phyloP scores from a whole-genome alignment of 1,140 invertebrate genomes.

The Lithobius niger region DNA sequence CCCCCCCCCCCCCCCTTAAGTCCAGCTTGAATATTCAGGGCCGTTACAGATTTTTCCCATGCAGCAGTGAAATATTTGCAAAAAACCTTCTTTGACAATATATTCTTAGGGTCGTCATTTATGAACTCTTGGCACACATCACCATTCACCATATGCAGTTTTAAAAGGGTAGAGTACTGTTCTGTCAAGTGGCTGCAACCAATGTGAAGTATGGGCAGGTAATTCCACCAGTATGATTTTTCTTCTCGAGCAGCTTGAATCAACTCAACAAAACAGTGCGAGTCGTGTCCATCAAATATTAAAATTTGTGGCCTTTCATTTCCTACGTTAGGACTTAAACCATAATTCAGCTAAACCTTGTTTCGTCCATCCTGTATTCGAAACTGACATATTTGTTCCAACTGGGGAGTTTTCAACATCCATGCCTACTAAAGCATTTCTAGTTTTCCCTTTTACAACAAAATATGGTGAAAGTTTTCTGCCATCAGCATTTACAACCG shows the following conservation, averaged over 20 bases:
- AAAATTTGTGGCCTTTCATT: slow-evolving; percentile 9
- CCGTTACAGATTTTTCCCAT: not conserved
- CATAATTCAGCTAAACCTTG: not conserved
- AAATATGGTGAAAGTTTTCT: not conserved
- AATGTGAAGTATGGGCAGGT: slow-evolving; percentile 10
- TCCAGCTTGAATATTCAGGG: not conserved
- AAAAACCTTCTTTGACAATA: not conserved
- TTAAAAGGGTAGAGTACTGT: not conserved
- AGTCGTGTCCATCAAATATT: slow-evolving; percentile 13
- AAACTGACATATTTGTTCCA: not conserved
- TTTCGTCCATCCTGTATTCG: too few species aligned
- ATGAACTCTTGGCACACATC: not conserved
- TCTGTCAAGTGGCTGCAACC: slow-evolving; percentile 11
- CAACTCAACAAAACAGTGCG: slow-evolving; percentile 12
- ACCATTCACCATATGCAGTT: not conserved
- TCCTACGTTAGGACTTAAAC: slow-evolving; percentile 9
- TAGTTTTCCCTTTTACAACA: not conserved
- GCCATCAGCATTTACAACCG: not conserved
- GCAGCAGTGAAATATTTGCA: not conserved
- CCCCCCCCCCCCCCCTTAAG: too few species aligned
- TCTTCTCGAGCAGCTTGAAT: slow-evolving; percentile 13
- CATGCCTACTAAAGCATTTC: not conserved
- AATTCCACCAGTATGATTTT: slow-evolving; percentile 10
- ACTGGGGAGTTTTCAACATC: not conserved
- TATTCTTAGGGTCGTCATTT: not conserved